Evolutionary conservation across 2,888 invertebrate genomes (phyloP).

Genomic region (Agriopis aurantiaria): DNA sequence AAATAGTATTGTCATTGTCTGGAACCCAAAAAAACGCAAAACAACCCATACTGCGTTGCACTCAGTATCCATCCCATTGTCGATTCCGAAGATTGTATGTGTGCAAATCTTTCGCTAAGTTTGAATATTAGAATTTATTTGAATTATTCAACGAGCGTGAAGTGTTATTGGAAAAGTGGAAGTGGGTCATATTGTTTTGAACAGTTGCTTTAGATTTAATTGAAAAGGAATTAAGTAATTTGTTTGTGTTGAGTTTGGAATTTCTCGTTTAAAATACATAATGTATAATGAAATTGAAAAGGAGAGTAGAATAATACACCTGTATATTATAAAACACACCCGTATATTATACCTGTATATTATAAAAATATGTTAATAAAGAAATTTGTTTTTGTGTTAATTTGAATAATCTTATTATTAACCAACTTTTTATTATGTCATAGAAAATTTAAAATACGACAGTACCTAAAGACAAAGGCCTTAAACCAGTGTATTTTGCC

Average conservation of each 20-base stretch:
- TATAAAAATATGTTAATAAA: no score
- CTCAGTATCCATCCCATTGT: conserved; percentile 20
- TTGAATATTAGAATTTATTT: conserved; percentile 39
- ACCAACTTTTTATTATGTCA: no score
- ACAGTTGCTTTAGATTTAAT: conserved; percentile 22
- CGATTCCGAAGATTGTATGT: conserved; percentile 38
- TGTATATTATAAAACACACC: no score
- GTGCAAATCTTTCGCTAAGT: conserved; percentile 38
- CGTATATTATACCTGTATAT: no score
- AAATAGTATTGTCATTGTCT: no score
- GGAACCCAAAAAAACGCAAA: neutral
- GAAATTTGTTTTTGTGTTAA: no score
- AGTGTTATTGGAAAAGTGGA: conserved; percentile 37
- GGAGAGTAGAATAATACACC: no score
- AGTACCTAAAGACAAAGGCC: no score
- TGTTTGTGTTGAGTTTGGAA: neutral
- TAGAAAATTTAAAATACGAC: no score
- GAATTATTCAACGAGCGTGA: conserved; percentile 40
- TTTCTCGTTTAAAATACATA: neutral
- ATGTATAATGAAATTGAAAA: neutral
- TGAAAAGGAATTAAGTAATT: conserved; percentile 13
- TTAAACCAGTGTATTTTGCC: no score
- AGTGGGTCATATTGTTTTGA: conserved; percentile 35
- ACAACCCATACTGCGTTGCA: conserved; percentile 12
- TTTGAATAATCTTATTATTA: no score